These are phyloP conservation scores for Idaea aversata DNA, from an alignment of 2,888 invertebrate species.

Conservation along the genomic window DNA sequence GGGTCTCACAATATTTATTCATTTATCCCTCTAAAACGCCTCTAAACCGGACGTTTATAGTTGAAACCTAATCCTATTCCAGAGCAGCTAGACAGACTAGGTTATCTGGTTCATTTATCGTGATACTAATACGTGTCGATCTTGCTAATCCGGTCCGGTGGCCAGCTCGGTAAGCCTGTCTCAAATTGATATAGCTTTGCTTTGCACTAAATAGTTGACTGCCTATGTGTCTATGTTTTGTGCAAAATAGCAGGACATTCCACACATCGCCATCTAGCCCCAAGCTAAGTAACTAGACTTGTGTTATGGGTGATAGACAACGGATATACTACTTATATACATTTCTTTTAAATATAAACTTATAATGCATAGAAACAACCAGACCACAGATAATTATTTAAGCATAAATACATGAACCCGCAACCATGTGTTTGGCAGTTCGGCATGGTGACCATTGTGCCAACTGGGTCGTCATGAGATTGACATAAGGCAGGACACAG, in stretches of 20 bases:
- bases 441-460: no score
- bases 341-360: no score
- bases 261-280: not conserved
- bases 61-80: constrained; percentile 2
- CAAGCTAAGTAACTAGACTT: no score
- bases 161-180: not conserved
- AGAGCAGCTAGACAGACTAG: not conserved
- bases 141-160: not conserved
- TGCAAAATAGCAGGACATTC: not conserved
- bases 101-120: not conserved
- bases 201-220: not conserved
- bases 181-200: not conserved
- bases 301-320: no score
- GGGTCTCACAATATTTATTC: not conserved
- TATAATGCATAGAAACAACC: no score
- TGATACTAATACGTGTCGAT: not conserved
- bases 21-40: constrained; percentile 10
- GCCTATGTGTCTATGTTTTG: not conserved
- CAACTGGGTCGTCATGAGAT: no score
- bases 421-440: no score
- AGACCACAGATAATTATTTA: no score
- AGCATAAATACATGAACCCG: no score
- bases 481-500: no score
- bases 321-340: no score
- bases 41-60: constrained; percentile 11